A percentile compares a stretch with the other conserved stretches of the same genome.
These are phyloP conservation scores for Belgica antarctica DNA, from an alignment of 2,888 invertebrate species.

Conservation along the genomic window DNA sequence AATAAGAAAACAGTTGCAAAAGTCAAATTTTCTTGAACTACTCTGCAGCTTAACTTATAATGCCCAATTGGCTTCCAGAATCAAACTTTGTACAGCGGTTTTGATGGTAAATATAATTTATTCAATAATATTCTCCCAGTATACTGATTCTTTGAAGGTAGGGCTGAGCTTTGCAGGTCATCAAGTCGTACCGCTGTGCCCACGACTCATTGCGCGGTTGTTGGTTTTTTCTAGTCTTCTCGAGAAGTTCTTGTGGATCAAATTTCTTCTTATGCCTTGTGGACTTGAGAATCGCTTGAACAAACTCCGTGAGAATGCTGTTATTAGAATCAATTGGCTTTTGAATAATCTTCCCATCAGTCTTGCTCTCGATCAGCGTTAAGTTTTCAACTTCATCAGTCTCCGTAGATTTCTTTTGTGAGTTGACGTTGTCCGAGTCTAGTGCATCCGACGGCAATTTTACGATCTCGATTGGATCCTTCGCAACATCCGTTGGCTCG, in stretches of 20 bases:
- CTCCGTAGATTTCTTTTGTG: neutral
- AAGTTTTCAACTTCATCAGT: constrained; percentile 1
- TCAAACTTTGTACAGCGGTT: too few relatives aligned
- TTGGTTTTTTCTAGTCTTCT: constrained; percentile 66
- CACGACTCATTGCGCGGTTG: constrained; percentile 63
- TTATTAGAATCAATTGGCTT: constrained; percentile 49
- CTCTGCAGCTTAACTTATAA: too few relatives aligned
- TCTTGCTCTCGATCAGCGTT: neutral
- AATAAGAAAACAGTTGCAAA: too few relatives aligned
- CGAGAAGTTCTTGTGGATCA: constrained; percentile 70
- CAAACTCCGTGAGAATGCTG: constrained; percentile 59
- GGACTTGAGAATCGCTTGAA: constrained; percentile 60
- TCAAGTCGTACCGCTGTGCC: constrained; percentile 63
- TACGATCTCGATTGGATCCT: constrained; percentile 44
- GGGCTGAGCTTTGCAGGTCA: constrained; percentile 78
- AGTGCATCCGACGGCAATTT: constrained; percentile 29
- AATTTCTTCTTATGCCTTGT: constrained; percentile 60
- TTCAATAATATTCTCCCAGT: constrained; percentile 67
- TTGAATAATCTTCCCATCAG: constrained; percentile 45
- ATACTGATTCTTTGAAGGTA: constrained; percentile 75
- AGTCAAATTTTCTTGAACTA: too few relatives aligned
- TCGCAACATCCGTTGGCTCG: constrained; percentile 44
- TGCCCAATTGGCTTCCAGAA: too few relatives aligned
- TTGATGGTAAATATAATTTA: too few relatives aligned
- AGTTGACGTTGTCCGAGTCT: constrained; percentile 27